phyloP scores from a whole-genome alignment of 2,888 invertebrate genomes.

The Pycnomerus fuliginosus region DNA sequence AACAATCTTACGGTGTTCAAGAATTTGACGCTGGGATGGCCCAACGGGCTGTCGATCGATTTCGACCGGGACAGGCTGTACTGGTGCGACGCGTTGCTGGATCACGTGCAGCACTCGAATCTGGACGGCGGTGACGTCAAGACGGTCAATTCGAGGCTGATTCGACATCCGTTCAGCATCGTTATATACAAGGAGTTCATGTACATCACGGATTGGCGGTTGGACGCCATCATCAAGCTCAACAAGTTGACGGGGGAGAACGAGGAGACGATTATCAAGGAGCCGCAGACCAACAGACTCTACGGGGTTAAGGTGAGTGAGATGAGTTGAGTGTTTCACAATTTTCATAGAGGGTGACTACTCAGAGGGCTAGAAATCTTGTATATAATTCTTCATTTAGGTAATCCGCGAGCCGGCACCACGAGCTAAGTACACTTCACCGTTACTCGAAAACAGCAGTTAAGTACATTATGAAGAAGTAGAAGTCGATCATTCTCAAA shows the following conservation, averaged over 20 bases:
- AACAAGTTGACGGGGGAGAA: slow-evolving; percentile 87
- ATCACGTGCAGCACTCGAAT: slow-evolving; percentile 93
- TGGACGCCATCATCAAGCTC: slow-evolving; percentile 89
- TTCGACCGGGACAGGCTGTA: slow-evolving; percentile 84
- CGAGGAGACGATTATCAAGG: slow-evolving; percentile 82
- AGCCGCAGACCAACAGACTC: slow-evolving; percentile 85
- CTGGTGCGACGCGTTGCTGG: slow-evolving; percentile 96
- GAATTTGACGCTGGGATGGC: slow-evolving; percentile 93
- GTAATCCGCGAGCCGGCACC: no score
- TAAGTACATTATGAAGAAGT: no score
- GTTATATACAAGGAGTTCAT: slow-evolving; percentile 88
- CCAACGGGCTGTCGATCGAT: slow-evolving; percentile 94
- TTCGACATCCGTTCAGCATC: slow-evolving; percentile 88
- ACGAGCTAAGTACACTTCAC: no score
- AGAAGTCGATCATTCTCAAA: no score
- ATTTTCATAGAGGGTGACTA: no score
- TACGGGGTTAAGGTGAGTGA: slow-evolving; percentile 89
- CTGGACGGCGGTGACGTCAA: slow-evolving; percentile 88
- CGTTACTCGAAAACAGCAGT: no score
- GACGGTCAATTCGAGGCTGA: slow-evolving; percentile 83
- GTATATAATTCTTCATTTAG: no score
- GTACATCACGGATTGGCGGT: slow-evolving; percentile 96
- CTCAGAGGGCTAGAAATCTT: no score
- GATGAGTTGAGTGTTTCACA: no score
- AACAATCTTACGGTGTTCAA: slow-evolving; percentile 82